Conservation (phyloP, 2,797 vertebrate species). For the Esox lucius region DNA sequence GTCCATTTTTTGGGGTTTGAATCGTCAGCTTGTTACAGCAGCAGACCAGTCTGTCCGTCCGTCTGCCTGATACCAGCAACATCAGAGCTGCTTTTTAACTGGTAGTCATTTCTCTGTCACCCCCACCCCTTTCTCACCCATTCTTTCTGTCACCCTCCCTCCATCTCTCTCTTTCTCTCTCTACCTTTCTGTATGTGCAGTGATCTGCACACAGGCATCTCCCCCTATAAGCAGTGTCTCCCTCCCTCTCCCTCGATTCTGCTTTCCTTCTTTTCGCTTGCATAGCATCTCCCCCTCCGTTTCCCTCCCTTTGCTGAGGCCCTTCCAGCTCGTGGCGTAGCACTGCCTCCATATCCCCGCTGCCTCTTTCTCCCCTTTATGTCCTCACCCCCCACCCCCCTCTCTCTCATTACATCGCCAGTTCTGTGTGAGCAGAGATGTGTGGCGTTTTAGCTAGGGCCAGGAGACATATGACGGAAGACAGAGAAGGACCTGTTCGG, state of each 20-base stretch:
- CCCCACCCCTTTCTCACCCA: constrained; percentile 28
- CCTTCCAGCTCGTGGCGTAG: constrained; percentile 86
- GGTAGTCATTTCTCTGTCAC: background rate
- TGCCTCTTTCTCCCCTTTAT: constrained; percentile 63
- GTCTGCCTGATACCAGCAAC: too few relatives aligned
- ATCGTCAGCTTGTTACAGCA: too few relatives aligned
- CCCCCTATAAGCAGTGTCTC: background rate
- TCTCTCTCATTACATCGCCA: background rate
- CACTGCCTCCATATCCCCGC: constrained; percentile 76
- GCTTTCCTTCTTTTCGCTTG: background rate
- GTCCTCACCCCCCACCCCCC: constrained; percentile 30
- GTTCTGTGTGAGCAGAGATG: constrained; percentile 8
- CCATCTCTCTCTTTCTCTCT: constrained; percentile 18
- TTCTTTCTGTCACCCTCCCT: constrained; percentile 20
- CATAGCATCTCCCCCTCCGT: background rate
- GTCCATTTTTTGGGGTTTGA: too few relatives aligned
- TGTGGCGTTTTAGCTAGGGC: constrained; percentile 51
- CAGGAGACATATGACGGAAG: constrained; percentile 41
- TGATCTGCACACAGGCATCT: background rate
- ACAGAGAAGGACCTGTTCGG: constrained; percentile 35
- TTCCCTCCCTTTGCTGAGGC: constrained; percentile 77
- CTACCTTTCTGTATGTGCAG: background rate
- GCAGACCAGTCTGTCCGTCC: too few relatives aligned
- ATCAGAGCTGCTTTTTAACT: too few relatives aligned
- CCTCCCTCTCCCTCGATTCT: background rate